Evolutionary conservation across 2,797 vertebrate genomes (phyloP).

Genomic region (Chlorospingus semifuscus): DNA sequence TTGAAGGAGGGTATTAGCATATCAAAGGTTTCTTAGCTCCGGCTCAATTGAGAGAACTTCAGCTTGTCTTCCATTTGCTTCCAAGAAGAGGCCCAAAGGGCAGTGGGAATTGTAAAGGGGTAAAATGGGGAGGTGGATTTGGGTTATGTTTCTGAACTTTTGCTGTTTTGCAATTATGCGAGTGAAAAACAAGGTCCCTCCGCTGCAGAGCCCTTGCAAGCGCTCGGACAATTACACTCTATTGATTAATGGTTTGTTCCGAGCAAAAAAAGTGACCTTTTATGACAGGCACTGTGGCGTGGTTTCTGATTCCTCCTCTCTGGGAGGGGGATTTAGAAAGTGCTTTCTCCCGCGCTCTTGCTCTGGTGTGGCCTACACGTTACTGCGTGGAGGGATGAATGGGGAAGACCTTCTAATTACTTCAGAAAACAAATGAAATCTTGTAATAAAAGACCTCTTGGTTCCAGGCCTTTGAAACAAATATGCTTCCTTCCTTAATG

Average conservation of each 20-base stretch:
- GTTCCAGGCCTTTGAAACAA: constrained; percentile 48
- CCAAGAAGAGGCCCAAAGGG: constrained; percentile 85
- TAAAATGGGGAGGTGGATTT: constrained; percentile 80
- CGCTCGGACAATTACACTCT: constrained; percentile 70
- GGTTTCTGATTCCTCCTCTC: constrained; percentile 57
- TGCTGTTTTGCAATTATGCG: constrained; percentile 77
- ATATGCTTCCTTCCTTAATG: constrained; percentile 20
- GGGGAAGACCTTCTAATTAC: constrained; percentile 62
- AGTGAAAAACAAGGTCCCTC: constrained; percentile 68
- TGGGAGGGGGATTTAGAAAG: constrained; percentile 37
- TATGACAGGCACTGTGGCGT: constrained; percentile 64
- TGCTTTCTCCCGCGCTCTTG: constrained; percentile 35
- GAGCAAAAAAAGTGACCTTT: constrained; percentile 73
- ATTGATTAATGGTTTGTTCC: constrained; percentile 76
- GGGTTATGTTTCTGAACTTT: constrained; percentile 77
- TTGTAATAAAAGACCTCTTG: constrained; percentile 44
- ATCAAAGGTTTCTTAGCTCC: constrained; percentile 90
- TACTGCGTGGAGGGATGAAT: constrained; percentile 29
- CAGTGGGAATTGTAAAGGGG: constrained; percentile 80
- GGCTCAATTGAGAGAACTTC: constrained; percentile 86
- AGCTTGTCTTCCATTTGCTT: constrained; percentile 86
- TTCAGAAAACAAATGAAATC: constrained; percentile 61
- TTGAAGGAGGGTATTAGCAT: constrained; percentile 91
- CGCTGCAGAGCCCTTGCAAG: constrained; percentile 68
- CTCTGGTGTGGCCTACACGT: constrained; percentile 37